A percentile compares a stretch with the other conserved stretches of the same genome.
Conservation (phyloP, 2,113 vertebrate genomes). For the Toxotes jaculatrix region DNA sequence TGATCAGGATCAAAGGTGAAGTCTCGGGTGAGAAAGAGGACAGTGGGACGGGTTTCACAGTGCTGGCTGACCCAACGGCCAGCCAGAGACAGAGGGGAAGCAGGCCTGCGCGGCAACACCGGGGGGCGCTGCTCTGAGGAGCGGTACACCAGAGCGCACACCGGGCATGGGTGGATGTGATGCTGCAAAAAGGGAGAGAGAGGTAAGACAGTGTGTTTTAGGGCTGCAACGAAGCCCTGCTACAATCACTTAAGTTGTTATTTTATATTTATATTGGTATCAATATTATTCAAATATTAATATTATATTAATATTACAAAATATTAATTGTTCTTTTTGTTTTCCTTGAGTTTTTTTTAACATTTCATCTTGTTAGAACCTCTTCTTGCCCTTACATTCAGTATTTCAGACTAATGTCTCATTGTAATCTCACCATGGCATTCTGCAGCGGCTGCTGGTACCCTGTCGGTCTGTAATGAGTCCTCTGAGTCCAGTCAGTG, state of each 20-base stretch:
- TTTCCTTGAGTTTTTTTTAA: too few relatives aligned
- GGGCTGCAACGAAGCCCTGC: background rate
- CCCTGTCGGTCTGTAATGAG: conserved; percentile 88
- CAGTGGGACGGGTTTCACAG: conserved; percentile 88
- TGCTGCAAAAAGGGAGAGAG: conserved; percentile 81
- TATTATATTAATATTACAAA: background rate
- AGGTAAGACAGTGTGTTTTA: background rate
- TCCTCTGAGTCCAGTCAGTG: conserved; percentile 87
- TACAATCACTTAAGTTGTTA: background rate
- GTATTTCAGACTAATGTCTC: too few relatives aligned
- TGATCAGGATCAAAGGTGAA: conserved; percentile 86
- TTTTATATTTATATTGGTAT: background rate
- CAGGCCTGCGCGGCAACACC: conserved; percentile 68
- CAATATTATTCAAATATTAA: background rate
- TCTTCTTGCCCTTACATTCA: background rate
- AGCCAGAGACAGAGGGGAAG: conserved; percentile 77
- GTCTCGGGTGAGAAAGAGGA: conserved; percentile 91
- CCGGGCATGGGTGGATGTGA: conserved; percentile 88
- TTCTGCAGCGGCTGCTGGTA: conserved; percentile 92
- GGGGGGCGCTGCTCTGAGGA: conserved; percentile 88
- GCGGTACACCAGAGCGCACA: conserved; percentile 86
- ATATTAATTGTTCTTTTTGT: too few relatives aligned
- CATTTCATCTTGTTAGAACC: too few relatives aligned
- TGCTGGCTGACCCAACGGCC: conserved; percentile 89
- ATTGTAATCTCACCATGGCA: conserved; percentile 86